These are phyloP conservation scores for Leptinotarsa texana DNA, from an alignment of 1,140 invertebrate species.

Conservation along the genomic window DNA sequence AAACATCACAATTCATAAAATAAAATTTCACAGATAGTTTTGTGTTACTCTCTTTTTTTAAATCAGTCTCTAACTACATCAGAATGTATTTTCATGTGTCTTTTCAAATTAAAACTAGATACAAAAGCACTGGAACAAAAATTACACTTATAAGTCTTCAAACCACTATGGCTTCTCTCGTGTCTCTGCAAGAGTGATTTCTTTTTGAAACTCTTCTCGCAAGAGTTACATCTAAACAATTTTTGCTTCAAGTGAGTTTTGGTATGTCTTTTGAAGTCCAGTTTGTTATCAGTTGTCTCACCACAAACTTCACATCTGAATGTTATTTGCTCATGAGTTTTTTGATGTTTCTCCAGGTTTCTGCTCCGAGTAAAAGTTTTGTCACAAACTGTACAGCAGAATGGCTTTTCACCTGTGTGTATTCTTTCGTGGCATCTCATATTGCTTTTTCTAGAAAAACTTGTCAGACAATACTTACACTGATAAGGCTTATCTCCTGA, in stretches of 20 bases:
- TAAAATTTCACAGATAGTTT: too few species aligned
- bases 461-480: conserved; percentile 65
- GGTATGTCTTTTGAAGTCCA: too few species aligned
- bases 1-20: too few species aligned
- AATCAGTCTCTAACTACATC: too few species aligned
- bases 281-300: too few species aligned
- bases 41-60: too few species aligned
- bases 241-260: too few species aligned
- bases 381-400: conserved; percentile 69
- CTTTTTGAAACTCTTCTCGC: too few species aligned
- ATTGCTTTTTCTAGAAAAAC: conserved; percentile 67
- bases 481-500: conserved; percentile 65
- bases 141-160: neutral
- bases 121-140: neutral
- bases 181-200: neutral
- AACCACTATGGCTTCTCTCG: neutral
- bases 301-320: too few species aligned
- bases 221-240: too few species aligned
- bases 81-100: neutral
- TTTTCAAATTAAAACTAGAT: neutral
- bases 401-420: conserved; percentile 67
- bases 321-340: too few species aligned
- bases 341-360: too few species aligned
- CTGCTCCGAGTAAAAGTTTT: conserved; percentile 63
- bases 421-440: conserved; percentile 64